Evolutionary conservation across 2,888 invertebrate species (phyloP).

Genomic region (Melinopterus prodromus): DNA sequence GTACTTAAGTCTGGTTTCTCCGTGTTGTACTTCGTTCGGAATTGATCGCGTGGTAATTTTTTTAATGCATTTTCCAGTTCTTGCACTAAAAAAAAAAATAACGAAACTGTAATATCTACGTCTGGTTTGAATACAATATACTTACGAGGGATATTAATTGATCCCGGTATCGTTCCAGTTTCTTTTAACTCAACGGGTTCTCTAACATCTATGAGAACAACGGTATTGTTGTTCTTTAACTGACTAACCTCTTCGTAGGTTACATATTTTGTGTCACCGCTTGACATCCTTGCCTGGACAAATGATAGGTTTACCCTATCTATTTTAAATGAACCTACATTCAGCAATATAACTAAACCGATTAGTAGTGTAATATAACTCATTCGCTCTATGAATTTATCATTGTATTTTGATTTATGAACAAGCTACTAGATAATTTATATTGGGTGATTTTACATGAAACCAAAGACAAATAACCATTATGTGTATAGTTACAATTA

Average conservation of each 20-base stretch:
- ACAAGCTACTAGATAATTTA: neutral
- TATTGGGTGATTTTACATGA: neutral
- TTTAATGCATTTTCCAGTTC: slow-evolving; percentile 39
- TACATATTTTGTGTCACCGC: slow-evolving; percentile 32
- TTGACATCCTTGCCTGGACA: slow-evolving; percentile 32
- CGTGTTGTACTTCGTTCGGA: slow-evolving; percentile 65
- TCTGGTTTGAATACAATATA: slow-evolving; percentile 10
- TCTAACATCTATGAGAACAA: slow-evolving; percentile 78
- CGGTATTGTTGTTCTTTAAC: slow-evolving; percentile 59
- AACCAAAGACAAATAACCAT: neutral
- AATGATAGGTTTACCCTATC: neutral
- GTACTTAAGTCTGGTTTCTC: slow-evolving; percentile 67
- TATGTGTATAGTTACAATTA: neutral
- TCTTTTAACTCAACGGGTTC: slow-evolving; percentile 76
- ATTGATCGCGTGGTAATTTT: slow-evolving; percentile 58
- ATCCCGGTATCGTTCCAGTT: slow-evolving; percentile 73
- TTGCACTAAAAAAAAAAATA: slow-evolving; percentile 38
- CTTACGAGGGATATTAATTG: slow-evolving; percentile 40
- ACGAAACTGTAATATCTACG: neutral
- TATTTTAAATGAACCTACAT: neutral
- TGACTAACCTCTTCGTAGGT: slow-evolving; percentile 60
- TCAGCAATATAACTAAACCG: neutral
- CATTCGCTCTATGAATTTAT: neutral
- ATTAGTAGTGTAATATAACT: neutral
- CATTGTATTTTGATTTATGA: neutral